Percentiles rank a stretch among this genome's conserved stretches.
Conservation (phyloP, 2,113 vertebrate genomes). For the Sylvietta virens region DNA sequence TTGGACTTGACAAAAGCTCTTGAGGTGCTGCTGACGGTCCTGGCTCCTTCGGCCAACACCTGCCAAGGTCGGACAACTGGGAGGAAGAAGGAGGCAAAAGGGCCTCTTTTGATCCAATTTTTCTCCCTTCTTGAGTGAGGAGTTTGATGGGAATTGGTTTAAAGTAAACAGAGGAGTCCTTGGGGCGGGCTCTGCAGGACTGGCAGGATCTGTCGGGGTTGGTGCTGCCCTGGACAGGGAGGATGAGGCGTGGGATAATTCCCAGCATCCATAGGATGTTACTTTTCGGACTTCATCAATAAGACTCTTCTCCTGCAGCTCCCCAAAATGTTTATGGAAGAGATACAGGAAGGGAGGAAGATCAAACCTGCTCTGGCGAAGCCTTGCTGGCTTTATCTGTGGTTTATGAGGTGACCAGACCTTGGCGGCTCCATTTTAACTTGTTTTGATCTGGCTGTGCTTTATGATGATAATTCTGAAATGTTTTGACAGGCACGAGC, state of each 20-base stretch:
- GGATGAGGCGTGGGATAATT: conserved; percentile 11
- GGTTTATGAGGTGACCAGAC: conserved; percentile 65
- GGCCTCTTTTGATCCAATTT: background rate
- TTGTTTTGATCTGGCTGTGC: conserved; percentile 57
- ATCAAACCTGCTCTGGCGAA: conserved; percentile 48
- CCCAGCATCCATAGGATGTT: conserved; percentile 28
- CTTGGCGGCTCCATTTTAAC: conserved; percentile 50
- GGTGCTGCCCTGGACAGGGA: background rate
- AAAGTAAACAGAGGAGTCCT: background rate
- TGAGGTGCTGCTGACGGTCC: background rate
- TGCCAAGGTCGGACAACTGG: fast-evolving
- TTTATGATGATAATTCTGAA: conserved; percentile 60
- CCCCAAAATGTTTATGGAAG: conserved; percentile 61
- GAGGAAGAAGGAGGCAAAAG: background rate
- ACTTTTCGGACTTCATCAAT: conserved; percentile 38
- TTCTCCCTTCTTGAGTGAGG: background rate
- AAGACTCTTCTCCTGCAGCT: background rate
- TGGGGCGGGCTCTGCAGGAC: background rate
- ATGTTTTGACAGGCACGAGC: conserved; percentile 58
- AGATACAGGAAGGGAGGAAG: conserved; percentile 63
- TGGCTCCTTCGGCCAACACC: background rate
- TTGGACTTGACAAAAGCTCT: background rate
- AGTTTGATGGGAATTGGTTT: background rate
- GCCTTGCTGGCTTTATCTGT: conserved; percentile 56
- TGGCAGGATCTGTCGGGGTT: background rate